Conservation (phyloP, 2,113 vertebrate species). For the Brienomyrus brachyistius region DNA sequence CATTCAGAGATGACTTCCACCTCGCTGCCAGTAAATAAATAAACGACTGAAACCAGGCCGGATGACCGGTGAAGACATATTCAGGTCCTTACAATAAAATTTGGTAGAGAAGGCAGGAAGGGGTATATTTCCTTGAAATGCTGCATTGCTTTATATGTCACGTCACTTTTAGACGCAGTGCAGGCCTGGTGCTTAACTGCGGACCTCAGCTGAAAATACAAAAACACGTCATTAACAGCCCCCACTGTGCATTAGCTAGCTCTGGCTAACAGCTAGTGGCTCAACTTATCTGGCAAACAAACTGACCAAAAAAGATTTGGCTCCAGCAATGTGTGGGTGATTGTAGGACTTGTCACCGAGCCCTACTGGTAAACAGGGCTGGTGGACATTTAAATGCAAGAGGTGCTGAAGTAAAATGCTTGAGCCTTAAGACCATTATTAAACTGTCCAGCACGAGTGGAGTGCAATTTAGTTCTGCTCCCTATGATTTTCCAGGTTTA, state of each 20-base stretch:
- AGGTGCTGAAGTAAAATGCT: background rate
- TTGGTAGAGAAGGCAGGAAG: background rate
- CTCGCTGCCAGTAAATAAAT: slow-evolving; percentile 29
- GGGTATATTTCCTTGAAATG: background rate
- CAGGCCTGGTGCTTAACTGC: background rate
- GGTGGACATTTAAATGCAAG: slow-evolving; percentile 1
- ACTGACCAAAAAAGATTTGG: background rate
- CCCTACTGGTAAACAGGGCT: background rate
- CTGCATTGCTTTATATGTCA: background rate
- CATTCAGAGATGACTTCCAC: background rate
- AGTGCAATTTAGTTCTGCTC: slow-evolving; percentile 3
- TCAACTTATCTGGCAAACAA: background rate
- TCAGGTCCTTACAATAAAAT: slow-evolving; percentile 17
- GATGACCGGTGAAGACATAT: slow-evolving; percentile 40
- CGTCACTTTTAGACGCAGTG: background rate
- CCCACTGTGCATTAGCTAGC: background rate
- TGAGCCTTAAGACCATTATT: background rate
- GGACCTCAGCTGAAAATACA: background rate
- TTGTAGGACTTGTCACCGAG: background rate
- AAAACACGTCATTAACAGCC: background rate
- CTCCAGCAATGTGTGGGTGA: background rate
- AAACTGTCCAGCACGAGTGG: background rate
- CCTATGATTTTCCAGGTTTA: background rate
- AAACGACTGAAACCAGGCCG: slow-evolving; percentile 40
- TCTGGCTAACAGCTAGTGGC: background rate